These are phyloP conservation scores for Solenopsis invicta DNA, from an alignment of 1,140 invertebrate species.

Conservation along the genomic window DNA sequence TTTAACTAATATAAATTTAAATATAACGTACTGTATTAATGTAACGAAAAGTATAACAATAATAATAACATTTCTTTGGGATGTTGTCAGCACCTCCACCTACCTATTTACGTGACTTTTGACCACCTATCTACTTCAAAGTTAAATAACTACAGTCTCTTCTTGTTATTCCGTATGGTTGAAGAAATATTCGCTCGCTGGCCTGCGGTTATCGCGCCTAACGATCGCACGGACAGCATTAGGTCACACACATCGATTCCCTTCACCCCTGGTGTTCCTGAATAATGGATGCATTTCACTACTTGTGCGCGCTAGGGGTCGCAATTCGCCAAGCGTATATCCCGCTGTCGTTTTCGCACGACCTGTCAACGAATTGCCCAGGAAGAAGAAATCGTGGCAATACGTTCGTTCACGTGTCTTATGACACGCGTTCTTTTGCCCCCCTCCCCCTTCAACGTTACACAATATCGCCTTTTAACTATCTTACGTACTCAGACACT, in stretches of 20 bases:
- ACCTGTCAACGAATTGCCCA: constrained; percentile 46
- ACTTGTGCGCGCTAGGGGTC: constrained; percentile 40
- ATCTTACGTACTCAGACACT: neutral
- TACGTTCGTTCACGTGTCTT: neutral
- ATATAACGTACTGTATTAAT: no score
- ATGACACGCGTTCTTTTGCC: neutral
- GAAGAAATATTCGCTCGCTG: constrained; percentile 13
- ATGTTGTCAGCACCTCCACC: no score
- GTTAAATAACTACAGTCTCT: constrained; percentile 23
- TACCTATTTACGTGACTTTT: no score
- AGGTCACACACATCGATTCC: constrained; percentile 71
- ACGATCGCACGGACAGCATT: constrained; percentile 67
- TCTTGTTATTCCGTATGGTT: neutral
- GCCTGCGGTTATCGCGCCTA: constrained; percentile 40
- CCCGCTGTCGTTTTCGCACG: constrained; percentile 54
- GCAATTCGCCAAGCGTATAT: constrained; percentile 25
- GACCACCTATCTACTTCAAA: no score
- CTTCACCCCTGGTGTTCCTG: constrained; percentile 45
- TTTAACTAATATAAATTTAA: no score
- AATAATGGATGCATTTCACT: constrained; percentile 70
- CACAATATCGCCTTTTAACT: neutral
- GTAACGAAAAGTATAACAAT: no score
- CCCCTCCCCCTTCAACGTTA: neutral
- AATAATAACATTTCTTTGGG: no score
- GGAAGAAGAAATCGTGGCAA: constrained; percentile 5